These are phyloP conservation scores for Bembecia ichneumoniformis DNA, from an alignment of 2,888 invertebrate species.

Conservation along the genomic window DNA sequence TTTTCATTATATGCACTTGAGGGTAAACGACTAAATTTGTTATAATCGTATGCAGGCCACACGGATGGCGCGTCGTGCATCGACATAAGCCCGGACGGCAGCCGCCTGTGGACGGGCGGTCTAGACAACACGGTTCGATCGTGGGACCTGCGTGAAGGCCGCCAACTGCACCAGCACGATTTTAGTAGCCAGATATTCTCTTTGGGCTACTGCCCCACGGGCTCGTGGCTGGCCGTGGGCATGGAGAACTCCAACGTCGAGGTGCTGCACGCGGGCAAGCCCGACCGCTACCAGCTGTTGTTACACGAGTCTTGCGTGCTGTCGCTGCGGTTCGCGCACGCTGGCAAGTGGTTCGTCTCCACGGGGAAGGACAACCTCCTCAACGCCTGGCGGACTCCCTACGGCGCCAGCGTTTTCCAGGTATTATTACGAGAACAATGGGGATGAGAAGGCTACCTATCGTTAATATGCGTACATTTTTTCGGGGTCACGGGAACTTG, in stretches of 20 bases:
- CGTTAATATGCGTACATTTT: no score
- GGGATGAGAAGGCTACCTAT: no score
- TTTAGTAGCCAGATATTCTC: slow-evolving; percentile 93
- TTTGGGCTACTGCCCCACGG: slow-evolving; percentile 91
- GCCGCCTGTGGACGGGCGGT: slow-evolving; percentile 92
- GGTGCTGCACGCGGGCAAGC: slow-evolving; percentile 90
- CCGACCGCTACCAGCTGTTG: slow-evolving; percentile 95
- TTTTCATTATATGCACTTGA: no score
- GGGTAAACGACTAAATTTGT: no score
- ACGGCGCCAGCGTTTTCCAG: slow-evolving; percentile 98
- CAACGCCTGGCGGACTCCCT: slow-evolving; percentile 98
- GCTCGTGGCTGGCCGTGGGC: slow-evolving; percentile 97
- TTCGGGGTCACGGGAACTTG: no score
- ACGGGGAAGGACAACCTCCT: slow-evolving; percentile 99
- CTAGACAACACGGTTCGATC: slow-evolving; percentile 96
- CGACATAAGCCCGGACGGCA: slow-evolving; percentile 95
- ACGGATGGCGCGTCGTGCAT: slow-evolving; percentile 98
- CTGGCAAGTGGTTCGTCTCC: slow-evolving; percentile 98
- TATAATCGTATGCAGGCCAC: no score
- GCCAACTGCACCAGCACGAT: slow-evolving; percentile 95
- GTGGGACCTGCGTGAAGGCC: slow-evolving; percentile 95
- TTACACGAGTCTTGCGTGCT: slow-evolving; percentile 97
- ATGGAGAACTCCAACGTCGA: slow-evolving; percentile 99
- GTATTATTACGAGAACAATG: no score
- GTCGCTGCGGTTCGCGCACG: slow-evolving; percentile 93